Conservation (phyloP, 2,113 vertebrate species). For the Pongo abelii region DNA sequence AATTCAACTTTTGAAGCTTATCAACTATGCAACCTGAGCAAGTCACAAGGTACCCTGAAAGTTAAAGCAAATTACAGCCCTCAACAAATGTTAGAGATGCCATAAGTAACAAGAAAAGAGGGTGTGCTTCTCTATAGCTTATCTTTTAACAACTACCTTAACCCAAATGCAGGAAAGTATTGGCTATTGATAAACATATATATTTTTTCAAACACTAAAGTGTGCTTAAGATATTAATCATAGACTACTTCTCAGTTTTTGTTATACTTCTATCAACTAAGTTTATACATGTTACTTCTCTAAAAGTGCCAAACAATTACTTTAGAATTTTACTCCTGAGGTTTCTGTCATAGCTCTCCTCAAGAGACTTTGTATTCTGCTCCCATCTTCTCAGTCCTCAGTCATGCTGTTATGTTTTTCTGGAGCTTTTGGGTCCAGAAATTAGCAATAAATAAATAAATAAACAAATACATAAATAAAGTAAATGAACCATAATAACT, state of each 20-base stretch:
- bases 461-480: not conserved
- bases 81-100: not conserved
- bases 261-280: not conserved
- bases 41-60: not conserved
- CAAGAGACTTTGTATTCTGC: constrained; percentile 88
- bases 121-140: not conserved
- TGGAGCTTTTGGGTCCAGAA: constrained; percentile 88
- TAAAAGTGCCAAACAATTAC: constrained; percentile 80
- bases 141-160: not conserved
- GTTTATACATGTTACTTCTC: not conserved
- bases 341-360: constrained; percentile 91
- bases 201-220: not conserved
- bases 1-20: not conserved
- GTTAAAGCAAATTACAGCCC: not conserved
- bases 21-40: not conserved
- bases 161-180: not conserved
- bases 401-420: constrained; percentile 88
- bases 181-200: not conserved
- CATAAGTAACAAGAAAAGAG: not conserved
- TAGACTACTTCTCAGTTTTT: not conserved
- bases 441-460: constrained; percentile 14
- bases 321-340: constrained; percentile 92
- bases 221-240: not conserved
- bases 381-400: constrained; percentile 90
- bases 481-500: not conserved